A percentile compares a stretch with the other conserved stretches of the same genome.
These are phyloP conservation scores for Neosilurus mollespiculum DNA, from an alignment of 2,797 vertebrate species.

Conservation along the genomic window DNA sequence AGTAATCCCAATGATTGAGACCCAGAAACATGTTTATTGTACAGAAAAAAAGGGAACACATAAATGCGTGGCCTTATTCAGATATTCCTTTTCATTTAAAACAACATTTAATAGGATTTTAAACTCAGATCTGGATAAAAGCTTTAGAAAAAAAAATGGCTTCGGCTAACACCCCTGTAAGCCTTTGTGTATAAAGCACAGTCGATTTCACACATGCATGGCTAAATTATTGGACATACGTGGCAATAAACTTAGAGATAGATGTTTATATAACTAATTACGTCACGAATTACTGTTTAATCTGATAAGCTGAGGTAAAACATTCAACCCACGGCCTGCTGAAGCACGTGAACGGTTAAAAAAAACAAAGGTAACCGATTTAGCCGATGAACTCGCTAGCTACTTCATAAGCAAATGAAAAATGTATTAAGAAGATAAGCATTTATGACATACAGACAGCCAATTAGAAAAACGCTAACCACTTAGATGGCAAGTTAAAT, in stretches of 20 bases:
- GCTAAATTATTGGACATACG: neutral
- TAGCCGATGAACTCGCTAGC: neutral
- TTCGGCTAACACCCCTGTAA: too few species aligned
- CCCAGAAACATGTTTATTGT: neutral
- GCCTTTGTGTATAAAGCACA: neutral
- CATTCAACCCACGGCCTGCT: neutral
- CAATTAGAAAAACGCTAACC: too few species aligned
- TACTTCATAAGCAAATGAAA: neutral
- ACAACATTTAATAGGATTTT: too few species aligned
- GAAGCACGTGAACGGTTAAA: neutral
- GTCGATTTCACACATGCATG: too few species aligned
- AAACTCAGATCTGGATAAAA: neutral
- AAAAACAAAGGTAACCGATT: neutral
- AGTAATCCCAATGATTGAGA: neutral
- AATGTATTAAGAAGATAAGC: too few species aligned
- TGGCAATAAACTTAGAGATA: neutral
- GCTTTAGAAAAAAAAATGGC: neutral
- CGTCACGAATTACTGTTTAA: too few species aligned
- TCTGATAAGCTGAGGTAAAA: neutral
- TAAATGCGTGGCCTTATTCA: too few species aligned
- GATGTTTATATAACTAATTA: too few species aligned
- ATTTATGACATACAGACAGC: too few species aligned
- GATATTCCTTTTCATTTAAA: too few species aligned
- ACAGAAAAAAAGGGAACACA: too few species aligned
- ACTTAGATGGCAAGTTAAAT: too few species aligned